These are phyloP conservation scores for Volucella inflata DNA, from an alignment of 2,888 invertebrate genomes.

Conservation along the genomic window DNA sequence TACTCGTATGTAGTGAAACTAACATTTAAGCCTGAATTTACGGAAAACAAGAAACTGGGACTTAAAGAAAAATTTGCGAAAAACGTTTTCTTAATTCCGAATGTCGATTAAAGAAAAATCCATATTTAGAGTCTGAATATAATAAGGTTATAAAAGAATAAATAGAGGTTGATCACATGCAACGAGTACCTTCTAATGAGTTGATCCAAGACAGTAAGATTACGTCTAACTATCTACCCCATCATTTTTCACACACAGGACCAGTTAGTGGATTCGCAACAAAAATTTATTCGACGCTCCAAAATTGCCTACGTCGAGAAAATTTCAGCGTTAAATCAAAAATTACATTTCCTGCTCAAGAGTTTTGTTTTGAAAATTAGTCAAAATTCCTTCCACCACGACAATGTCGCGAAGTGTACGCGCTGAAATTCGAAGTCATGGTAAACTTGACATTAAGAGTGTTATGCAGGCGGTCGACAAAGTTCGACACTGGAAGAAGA, in stretches of 20 bases:
- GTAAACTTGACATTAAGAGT: slow-evolving; percentile 99
- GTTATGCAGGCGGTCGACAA: slow-evolving; percentile 99
- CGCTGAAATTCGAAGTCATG: slow-evolving; percentile 98
- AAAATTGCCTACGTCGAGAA: slow-evolving; percentile 50
- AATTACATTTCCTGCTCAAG: slow-evolving; percentile 11
- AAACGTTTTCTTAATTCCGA: background rate
- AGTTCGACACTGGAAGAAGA: slow-evolving; percentile 99
- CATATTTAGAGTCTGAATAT: too few relatives aligned
- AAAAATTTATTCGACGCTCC: slow-evolving; percentile 30
- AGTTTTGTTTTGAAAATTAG: slow-evolving; percentile 34
- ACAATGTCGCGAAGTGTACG: slow-evolving; percentile 98
- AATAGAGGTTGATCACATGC: slow-evolving; percentile 15
- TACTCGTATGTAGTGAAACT: slow-evolving; percentile 27
- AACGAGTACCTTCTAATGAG: slow-evolving; percentile 11
- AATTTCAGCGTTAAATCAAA: slow-evolving; percentile 15
- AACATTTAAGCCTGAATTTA: slow-evolving; percentile 25
- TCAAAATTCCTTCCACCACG: slow-evolving; percentile 71
- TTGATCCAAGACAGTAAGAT: background rate
- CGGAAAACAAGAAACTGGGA: slow-evolving; percentile 1
- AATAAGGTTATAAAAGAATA: slow-evolving; percentile 19
- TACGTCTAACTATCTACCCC: slow-evolving; percentile 38
- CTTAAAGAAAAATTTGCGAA: background rate
- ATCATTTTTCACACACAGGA: slow-evolving; percentile 61
- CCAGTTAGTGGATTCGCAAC: slow-evolving; percentile 63
- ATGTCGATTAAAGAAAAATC: too few relatives aligned